phyloP scores from a whole-genome alignment of 2,888 invertebrate species.

The Tupiocoris notatus region DNA sequence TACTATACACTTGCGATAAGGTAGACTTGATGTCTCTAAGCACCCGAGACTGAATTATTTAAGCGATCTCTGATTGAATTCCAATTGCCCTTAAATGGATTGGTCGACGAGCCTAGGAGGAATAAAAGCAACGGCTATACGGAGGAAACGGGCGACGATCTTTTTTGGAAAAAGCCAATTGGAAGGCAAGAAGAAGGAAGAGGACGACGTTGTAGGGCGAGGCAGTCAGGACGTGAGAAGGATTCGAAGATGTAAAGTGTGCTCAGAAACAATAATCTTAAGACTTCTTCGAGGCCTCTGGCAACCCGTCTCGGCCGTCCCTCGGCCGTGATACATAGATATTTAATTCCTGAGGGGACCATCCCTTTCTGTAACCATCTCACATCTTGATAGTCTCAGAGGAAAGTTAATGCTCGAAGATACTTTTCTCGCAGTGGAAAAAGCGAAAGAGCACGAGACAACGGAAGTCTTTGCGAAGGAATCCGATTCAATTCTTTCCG shows the following conservation, averaged over 20 bases:
- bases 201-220: not conserved
- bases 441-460: not conserved
- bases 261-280: slow-evolving; percentile 37
- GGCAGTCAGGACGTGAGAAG: slow-evolving; percentile 32
- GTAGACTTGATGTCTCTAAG: too few species aligned
- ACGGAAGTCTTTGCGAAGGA: slow-evolving; percentile 2
- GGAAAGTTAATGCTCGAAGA: slow-evolving; percentile 39
- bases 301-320: not conserved
- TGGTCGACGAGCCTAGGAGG: not conserved
- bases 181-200: not conserved
- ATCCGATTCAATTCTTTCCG: slow-evolving; percentile 14
- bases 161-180: slow-evolving; percentile 26
- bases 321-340: slow-evolving; percentile 37
- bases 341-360: slow-evolving; percentile 35
- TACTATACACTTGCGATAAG: too few species aligned
- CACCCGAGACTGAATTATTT: not conserved
- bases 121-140: not conserved
- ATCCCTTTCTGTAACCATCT: slow-evolving; percentile 20
- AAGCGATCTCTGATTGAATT: not conserved
- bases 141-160: not conserved
- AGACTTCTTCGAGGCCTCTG: not conserved
- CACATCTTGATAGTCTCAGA: slow-evolving; percentile 39
- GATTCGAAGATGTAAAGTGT: slow-evolving; percentile 40
- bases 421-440: slow-evolving; percentile 14
- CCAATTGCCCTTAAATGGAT: slow-evolving; percentile 2